These are phyloP conservation scores for Chloropsis cyanopogon DNA, from an alignment of 2,113 vertebrate genomes.

Conservation along the genomic window DNA sequence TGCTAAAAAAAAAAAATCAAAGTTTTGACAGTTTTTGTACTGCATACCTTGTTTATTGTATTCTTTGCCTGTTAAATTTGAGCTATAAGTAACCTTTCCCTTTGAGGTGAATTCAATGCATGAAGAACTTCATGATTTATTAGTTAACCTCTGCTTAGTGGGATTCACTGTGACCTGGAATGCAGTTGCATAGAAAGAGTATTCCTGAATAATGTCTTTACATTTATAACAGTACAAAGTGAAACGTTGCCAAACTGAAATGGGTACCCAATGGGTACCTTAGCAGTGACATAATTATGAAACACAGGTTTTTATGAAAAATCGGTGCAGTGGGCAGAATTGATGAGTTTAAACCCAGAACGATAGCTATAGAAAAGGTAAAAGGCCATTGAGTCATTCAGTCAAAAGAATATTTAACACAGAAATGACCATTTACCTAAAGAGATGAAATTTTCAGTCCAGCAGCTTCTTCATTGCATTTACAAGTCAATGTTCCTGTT, in stretches of 20 bases:
- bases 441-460: background rate
- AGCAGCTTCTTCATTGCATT: background rate
- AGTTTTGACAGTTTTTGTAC: background rate
- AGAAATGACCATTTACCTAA: background rate
- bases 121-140: background rate
- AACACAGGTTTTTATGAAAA: background rate
- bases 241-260: background rate
- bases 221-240: background rate
- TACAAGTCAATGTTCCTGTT: background rate
- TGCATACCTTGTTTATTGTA: background rate
- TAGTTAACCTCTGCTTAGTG: background rate
- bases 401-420: background rate
- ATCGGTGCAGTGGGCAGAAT: background rate
- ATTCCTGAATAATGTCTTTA: background rate
- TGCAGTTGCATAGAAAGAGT: fast-evolving
- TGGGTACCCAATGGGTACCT: fast-evolving
- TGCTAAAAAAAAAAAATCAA: background rate
- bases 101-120: background rate
- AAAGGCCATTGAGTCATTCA: background rate
- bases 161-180: background rate
- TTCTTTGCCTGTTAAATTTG: background rate
- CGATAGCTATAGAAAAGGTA: background rate
- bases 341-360: background rate
- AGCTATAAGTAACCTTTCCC: background rate
- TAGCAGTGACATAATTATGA: background rate